Percentiles rank a stretch among this genome's conserved stretches.
These are phyloP conservation scores for Phalacrocorax aristotelis DNA, from an alignment of 2,113 vertebrate genomes.

Conservation along the genomic window DNA sequence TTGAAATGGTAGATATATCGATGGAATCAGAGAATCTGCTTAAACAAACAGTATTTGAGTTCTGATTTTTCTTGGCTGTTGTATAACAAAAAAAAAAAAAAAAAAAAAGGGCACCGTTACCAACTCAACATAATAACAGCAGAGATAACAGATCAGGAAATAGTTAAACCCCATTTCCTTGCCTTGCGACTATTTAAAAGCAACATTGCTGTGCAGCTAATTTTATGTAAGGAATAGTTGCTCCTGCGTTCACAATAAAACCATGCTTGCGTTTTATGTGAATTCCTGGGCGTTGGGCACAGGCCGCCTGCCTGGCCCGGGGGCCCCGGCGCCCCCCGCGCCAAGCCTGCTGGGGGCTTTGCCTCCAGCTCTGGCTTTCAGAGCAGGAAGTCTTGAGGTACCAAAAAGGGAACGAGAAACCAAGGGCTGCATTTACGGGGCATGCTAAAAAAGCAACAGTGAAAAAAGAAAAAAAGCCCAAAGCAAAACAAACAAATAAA, in stretches of 20 bases:
- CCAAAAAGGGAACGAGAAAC: background rate
- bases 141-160: constrained; percentile 45
- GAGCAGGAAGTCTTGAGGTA: constrained; percentile 23
- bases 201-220: constrained; percentile 58
- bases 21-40: constrained; percentile 50
- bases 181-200: constrained; percentile 66
- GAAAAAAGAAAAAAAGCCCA: background rate
- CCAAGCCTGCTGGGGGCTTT: background rate
- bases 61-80: constrained; percentile 29
- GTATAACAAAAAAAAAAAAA: background rate
- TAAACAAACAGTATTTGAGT: constrained; percentile 33
- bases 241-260: constrained; percentile 63
- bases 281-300: constrained; percentile 69
- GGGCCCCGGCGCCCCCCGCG: background rate
- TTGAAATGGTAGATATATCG: constrained; percentile 25
- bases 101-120: background rate
- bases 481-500: background rate
- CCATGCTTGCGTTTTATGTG: constrained; percentile 67
- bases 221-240: constrained; percentile 66
- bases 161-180: constrained; percentile 61
- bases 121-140: constrained; percentile 3
- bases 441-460: background rate
- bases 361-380: background rate
- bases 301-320: constrained; percentile 14
- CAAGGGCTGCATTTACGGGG: background rate